A percentile compares a stretch with the other conserved stretches of the same genome.
Evolutionary conservation across 1,140 invertebrate genomes (phyloP).

Genomic region (Ips typographus): DNA sequence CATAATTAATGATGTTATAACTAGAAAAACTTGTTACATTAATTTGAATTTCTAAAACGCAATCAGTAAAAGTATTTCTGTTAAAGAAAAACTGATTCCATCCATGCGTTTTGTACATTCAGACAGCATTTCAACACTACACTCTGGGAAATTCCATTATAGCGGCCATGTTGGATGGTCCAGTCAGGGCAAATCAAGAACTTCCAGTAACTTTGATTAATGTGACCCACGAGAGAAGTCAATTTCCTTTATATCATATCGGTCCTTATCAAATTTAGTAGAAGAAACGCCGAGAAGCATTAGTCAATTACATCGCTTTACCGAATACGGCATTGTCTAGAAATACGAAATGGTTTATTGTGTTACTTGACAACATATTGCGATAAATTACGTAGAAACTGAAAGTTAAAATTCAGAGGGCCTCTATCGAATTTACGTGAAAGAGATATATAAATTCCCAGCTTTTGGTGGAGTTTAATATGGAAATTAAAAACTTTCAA

Average conservation of each 20-base stretch:
- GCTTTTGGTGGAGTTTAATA: conserved; percentile 18
- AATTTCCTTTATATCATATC: conserved; percentile 21
- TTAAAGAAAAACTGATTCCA: neutral
- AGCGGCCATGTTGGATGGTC: conserved; percentile 7
- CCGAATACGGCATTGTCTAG: neutral
- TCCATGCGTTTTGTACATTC: conserved; percentile 3
- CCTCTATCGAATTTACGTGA: too few relatives aligned
- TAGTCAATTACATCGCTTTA: conserved; percentile 2
- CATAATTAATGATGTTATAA: too few relatives aligned
- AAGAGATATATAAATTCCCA: conserved; percentile 19
- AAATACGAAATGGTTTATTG: neutral
- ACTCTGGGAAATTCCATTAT: conserved; percentile 26
- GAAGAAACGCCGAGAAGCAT: conserved; percentile 9
- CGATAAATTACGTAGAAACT: too few relatives aligned
- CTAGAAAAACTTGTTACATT: too few relatives aligned
- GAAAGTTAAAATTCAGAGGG: too few relatives aligned
- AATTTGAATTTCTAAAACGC: too few relatives aligned
- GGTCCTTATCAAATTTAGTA: conserved; percentile 16
- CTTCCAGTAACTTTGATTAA: conserved; percentile 28
- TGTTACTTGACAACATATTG: neutral
- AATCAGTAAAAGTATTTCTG: too few relatives aligned
- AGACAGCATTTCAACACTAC: conserved; percentile 7
- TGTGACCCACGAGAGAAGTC: conserved; percentile 18
- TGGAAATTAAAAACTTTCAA: conserved; percentile 35
- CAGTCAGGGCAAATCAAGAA: conserved; percentile 30